Evolutionary conservation across 1,140 invertebrate genomes (phyloP), one percentile per base, ranked within the genome.

Genomic region (Cotesia glomerata): DNA sequence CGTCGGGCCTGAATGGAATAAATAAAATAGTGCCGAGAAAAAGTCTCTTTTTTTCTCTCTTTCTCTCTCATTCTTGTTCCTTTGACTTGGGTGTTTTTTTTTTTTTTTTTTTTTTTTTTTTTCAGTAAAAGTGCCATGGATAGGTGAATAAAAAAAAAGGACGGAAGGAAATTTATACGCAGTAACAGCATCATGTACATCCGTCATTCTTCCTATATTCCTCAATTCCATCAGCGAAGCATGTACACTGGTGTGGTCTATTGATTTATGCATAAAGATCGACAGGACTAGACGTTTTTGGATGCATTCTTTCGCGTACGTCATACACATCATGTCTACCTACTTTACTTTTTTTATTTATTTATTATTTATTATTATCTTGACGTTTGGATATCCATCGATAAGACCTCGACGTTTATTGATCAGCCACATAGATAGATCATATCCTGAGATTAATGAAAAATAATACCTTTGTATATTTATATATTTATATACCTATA

Each of bases 1-100:
- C 59, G 14, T 39, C 71, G 71, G 49, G 69, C 59, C 70, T 72
- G 74, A 51, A 34, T 69, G 56, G 74, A 77, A 78, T 75, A 77
- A 75, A 78, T 77, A 77, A 35, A 35, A 62, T 35, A 36, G 11
- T 35, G 26, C 13, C 5, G 26, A 62, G 32, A 36, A 62, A 26
- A 36, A 62, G n/a, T 34, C 13, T 34, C 13, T n/a, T 11, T 39
- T 11, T 39, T 7, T 9, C 36, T 39, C 36, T 39, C 39, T 11
- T 11, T 39, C 39, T 39, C 5, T 39, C 39, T 11, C 39, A 2
- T 26, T 26, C 18, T 26, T 26, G 18, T 26, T 26, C 18, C 18
- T 26, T 26, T 26, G 18, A 26, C 18, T 26, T n/a, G n/a, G n/a
- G n/a, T n/a, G n/a, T n/a, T n/a, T n/a, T n/a, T n/a, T 26, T 26